Evolutionary conservation across 1,140 invertebrate species (phyloP).

Genomic region (Zaprionus africanus): DNA sequence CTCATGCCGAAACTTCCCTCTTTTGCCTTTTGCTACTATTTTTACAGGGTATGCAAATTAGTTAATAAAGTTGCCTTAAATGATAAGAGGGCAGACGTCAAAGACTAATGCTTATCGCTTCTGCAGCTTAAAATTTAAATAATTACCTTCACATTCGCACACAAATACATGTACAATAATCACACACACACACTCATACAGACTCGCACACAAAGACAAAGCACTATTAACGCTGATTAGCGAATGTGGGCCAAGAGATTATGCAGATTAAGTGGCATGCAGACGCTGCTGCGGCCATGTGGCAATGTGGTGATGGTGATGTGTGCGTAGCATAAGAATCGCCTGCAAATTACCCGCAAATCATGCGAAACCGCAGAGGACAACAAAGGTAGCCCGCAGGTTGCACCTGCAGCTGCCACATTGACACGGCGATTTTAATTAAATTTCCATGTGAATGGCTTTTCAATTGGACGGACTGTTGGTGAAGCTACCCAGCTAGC

Average conservation of each 20-base stretch:
- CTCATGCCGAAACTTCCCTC: background rate
- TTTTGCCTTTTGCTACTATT: background rate
- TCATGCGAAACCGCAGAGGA: slow-evolving; percentile 8
- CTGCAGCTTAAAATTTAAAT: slow-evolving; percentile 62
- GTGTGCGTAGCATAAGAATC: slow-evolving; percentile 61
- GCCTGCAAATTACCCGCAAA: slow-evolving; percentile 65
- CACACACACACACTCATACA: background rate
- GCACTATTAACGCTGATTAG: slow-evolving; percentile 70
- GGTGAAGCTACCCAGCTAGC: too few species aligned
- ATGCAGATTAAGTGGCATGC: slow-evolving; percentile 49
- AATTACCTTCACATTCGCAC: slow-evolving; percentile 23
- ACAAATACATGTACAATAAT: slow-evolving; percentile 14
- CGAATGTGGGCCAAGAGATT: slow-evolving; percentile 70
- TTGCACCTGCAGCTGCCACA: slow-evolving; percentile 14
- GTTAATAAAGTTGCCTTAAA: background rate
- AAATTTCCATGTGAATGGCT: slow-evolving; percentile 68
- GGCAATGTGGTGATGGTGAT: slow-evolving; percentile 30
- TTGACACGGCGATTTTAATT: slow-evolving; percentile 44
- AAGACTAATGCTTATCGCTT: slow-evolving; percentile 50
- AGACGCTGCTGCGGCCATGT: slow-evolving; percentile 7
- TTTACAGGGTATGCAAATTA: background rate
- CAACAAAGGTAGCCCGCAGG: background rate
- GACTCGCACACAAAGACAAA: slow-evolving; percentile 20
- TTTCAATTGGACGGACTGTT: slow-evolving; percentile 58
- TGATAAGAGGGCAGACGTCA: slow-evolving; percentile 32